Evolutionary conservation across 1,140 invertebrate species (phyloP).

Genomic region (Pogonomyrmex barbatus): DNA sequence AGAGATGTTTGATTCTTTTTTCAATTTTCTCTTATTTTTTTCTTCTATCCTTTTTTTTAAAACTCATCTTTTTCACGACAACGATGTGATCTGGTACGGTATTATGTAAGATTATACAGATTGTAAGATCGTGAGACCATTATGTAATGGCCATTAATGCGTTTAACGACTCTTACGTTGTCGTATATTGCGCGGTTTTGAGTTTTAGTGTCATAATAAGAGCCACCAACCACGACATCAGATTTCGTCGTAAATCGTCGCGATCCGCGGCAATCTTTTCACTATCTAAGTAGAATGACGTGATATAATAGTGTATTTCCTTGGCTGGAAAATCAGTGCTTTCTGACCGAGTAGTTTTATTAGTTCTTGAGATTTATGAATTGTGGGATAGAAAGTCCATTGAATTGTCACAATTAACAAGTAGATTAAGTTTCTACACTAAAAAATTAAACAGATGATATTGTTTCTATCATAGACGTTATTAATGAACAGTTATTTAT

Average conservation of each 20-base stretch:
- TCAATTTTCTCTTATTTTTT: no score
- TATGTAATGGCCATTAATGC: constrained; percentile 71
- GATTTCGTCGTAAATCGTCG: constrained; percentile 40
- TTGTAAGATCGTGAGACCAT: constrained; percentile 52
- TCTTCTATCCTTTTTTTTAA: background rate
- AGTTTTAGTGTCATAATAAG: constrained; percentile 51
- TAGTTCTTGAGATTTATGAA: constrained; percentile 16
- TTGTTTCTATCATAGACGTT: background rate
- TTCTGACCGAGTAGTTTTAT: constrained; percentile 31
- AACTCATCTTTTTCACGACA: constrained; percentile 24
- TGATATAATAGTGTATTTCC: background rate
- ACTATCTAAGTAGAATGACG: background rate
- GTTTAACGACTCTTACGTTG: constrained; percentile 71
- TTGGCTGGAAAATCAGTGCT: constrained; percentile 13
- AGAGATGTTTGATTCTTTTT: background rate
- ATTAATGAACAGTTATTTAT: background rate
- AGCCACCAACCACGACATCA: constrained; percentile 4
- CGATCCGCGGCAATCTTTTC: constrained; percentile 9
- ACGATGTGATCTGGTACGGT: constrained; percentile 47
- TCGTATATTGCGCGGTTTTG: constrained; percentile 68
- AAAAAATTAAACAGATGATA: background rate
- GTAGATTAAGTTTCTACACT: background rate
- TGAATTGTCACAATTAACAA: constrained; percentile 3
- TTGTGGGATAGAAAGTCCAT: constrained; percentile 1
- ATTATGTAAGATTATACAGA: constrained; percentile 69